Percentiles rank a stretch among this genome's conserved stretches.
phyloP scores from a whole-genome alignment of 2,888 invertebrate genomes.

The Xylota segnis region DNA sequence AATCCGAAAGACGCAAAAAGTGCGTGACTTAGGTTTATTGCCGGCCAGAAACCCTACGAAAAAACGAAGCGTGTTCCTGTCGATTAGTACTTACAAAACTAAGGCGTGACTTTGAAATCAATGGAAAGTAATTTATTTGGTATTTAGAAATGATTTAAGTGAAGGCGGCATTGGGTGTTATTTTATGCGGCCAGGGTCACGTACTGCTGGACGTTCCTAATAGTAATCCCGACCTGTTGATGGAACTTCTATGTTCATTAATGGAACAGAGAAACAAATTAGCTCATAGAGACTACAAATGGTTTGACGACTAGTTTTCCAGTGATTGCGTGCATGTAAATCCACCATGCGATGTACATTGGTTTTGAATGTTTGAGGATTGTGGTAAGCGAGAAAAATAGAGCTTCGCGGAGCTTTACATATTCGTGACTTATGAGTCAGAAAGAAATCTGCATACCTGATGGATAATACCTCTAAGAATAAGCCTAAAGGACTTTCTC shows the following conservation, averaged over 20 bases:
- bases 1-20: not conserved
- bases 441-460: too few species aligned
- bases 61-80: conserved; percentile 2
- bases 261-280: too few species aligned
- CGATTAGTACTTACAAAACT: not conserved
- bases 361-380: too few species aligned
- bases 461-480: too few species aligned
- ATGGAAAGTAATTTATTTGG: not conserved
- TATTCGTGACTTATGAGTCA: too few species aligned
- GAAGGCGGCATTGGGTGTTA: not conserved
- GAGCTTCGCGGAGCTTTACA: too few species aligned
- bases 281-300: too few species aligned
- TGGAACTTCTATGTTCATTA: not conserved
- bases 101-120: conserved; percentile 4
- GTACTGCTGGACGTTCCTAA: not conserved
- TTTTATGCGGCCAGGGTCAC: not conserved
- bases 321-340: too few species aligned
- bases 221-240: not conserved
- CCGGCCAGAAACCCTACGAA: not conserved
- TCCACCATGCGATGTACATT: too few species aligned
- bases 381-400: too few species aligned
- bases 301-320: too few species aligned
- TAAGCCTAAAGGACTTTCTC: too few species aligned
- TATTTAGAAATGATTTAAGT: not conserved
- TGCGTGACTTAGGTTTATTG: conserved; percentile 4